Evolutionary conservation across 2,113 vertebrate genomes (phyloP), one percentile per base, ranked within the genome.

Genomic region (Mormyrus lacerda): DNA sequence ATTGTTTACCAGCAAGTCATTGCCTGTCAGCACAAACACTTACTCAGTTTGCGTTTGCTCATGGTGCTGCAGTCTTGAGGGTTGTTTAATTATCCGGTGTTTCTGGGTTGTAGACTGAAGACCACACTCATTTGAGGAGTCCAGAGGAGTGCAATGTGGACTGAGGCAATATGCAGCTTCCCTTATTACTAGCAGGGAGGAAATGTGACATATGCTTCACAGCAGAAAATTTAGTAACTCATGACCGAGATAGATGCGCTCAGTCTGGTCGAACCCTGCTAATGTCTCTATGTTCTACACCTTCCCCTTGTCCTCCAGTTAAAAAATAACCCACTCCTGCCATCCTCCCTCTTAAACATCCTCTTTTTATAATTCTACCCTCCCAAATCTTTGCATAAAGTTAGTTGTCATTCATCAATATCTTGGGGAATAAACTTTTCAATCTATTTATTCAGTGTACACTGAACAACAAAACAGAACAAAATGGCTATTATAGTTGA

Each of bases 1-100:
- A 53, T 39, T 1, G 35, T 39, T 17, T 9, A 55, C 2, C 4
- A 53, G n/a, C 11, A 21, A 51, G 44, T 21, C 79, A 27, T 50
- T 44, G 50, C 3, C 87, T 27, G 53, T 3, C 47, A 65, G 9
- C 88, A 90, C 3, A 0, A 3, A 0, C 55, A 93, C 94, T 93
- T 85, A 94, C 94, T 88, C 51, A 93, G 92, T 90, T 92, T 93
- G 3, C 85, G 88, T 91, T 92, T 94, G 91, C n/a, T 93, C 94
- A 94, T 94, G 87, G 47, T 90, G 92, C 31, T 42, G 55, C 31
- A 8, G 83, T 11, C 6, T 13, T 8, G 53, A 2, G 55, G 83
- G n/a, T 15, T n/a, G 21, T 24, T 53, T 19, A 39, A 51, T 53
- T 39, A n/a, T 55, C 48, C 4, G 4, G 47, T 35, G 50, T 39